Evolutionary conservation across 2,113 vertebrate genomes (phyloP), one percentile per base, ranked within the genome.

Genomic region (Hassar affinis): DNA sequence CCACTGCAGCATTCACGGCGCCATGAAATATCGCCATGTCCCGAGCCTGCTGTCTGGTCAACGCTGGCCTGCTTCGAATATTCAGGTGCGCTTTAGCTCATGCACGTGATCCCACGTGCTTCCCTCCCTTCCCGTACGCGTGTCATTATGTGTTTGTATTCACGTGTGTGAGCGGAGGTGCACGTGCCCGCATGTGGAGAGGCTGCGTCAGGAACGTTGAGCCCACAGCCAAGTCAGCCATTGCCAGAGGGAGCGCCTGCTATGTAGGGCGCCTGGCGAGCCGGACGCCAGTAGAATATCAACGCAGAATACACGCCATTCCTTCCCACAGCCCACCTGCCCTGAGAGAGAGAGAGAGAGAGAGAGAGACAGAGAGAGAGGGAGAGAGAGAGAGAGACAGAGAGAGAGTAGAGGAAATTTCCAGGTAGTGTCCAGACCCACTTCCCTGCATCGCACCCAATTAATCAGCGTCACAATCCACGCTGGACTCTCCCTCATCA

Each of bases 371-470:
- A 38, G 49, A 62, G 33, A 18, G 11, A 71, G 56, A 42, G 52
- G 17, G 78, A 69, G 45, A 66, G 71, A 69, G 78, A 45, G 79
- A 78, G 49, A 77, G 66, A 74, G 76, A 33, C 33, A 51, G 79
- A 47, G 33, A 51, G 35, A 49, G 85, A 86, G 87, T 91, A 89
- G 87, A 91, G 91, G 93, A 94, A 94, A 94, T 92, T 93, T 93
- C 91, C 93, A 94, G 94, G 92, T 94, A 94, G 92, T 93, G 93
- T 94, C 92, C 91, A 95, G 93, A 94, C 92, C 93, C 93, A 93
- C 92, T 94, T 95, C 93, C 91, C 91, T 88, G 90, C 88, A 92
- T 93, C 93, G 91, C 89, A 89, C 89, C 92, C 94, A 95, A 95
- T 95, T 95, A 93, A 94, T 95, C 93, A 94, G 92, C 90, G 87